Base-by-base conservation (phyloP, 2,888 invertebrate genomes). In the Galeopsomyia nigrocyanea region DNA sequence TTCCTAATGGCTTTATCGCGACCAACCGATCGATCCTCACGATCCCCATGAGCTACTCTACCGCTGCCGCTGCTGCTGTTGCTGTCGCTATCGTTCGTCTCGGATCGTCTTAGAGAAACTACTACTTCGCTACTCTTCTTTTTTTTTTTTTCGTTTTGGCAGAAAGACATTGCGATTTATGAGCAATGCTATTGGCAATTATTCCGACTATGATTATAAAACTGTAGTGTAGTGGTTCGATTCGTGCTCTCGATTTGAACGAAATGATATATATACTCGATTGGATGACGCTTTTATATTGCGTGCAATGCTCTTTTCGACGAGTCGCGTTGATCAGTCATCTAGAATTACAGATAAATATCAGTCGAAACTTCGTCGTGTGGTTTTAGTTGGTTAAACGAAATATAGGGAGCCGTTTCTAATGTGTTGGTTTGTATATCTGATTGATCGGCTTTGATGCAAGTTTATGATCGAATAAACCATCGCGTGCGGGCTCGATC, bases 1-100 rank as follows among this genome's bases (percentile, higher is more conserved):
- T 75, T 72, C 66, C 72, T 67, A 67, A 70, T 75, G 69, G 63
- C 17, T 60, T 58, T 75, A 75, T 75, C 72, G 60, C 3, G 7
- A 0, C 46, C 51, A 46, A 6, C 21, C 66, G 61, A 75, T 75
- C 75, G 69, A 69, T 69, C 66, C 72, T 67, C 69, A 74, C 70
- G 70, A 74, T 66, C 67, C 46, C 57, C 73, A 22, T 39, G 39
- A 39, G 22, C 62, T 26, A 26, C 3, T 39, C 39, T 39, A 7
- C 39, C 1, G 10, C 39, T 39, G 39, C 39, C 39, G 31, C 7
- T 5, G n/a, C 16, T 17, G n/a, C 19, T n/a, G 22, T 39, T 16
- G 64, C 26, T 17, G 13, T 21, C 13, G 26, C 53, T 70, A 70
- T 70, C 64, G 50, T 21, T 64, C 51, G 57, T 63, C 57, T 49